Percentiles rank a stretch among this genome's conserved stretches.
phyloP scores from a whole-genome alignment of 2,888 invertebrate genomes.

The Orthonevra nobilis region DNA sequence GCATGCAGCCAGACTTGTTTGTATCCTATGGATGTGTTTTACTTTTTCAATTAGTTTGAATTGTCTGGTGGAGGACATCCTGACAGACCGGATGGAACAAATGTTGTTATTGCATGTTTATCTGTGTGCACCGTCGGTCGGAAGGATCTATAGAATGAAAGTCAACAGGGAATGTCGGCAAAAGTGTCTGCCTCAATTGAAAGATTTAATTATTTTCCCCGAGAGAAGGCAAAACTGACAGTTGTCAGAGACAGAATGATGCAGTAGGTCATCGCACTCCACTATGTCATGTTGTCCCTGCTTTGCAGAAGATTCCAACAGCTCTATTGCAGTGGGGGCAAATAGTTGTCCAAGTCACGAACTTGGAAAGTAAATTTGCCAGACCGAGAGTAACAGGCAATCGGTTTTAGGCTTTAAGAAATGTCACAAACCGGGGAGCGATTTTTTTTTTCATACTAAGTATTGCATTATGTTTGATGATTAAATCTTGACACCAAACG shows the following conservation, averaged over 20 bases:
- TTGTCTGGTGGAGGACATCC: conserved; percentile 30
- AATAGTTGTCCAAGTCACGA: too few species aligned
- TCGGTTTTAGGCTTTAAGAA: too few species aligned
- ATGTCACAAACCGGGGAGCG: too few species aligned
- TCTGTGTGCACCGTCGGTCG: conserved; percentile 33
- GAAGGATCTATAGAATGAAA: conserved; percentile 41
- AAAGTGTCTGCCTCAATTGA: conserved; percentile 55
- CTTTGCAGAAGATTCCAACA: too few species aligned
- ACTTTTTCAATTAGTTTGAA: conserved; percentile 62
- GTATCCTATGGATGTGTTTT: conserved; percentile 2
- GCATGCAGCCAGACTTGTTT: conserved; percentile 2
- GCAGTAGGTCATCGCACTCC: conserved; percentile 33
- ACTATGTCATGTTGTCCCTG: too few species aligned
- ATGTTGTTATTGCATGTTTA: conserved; percentile 62
- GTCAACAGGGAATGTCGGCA: conserved; percentile 41
- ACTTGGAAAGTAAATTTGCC: too few species aligned
- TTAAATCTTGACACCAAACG: too few species aligned
- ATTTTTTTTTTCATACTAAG: too few species aligned
- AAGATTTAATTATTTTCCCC: conserved; percentile 57
- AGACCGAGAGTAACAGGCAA: too few species aligned
- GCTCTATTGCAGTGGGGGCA: too few species aligned
- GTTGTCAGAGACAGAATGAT: conserved; percentile 48
- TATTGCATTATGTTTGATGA: too few species aligned
- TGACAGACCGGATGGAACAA: conserved; percentile 49
- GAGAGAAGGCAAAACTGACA: conserved; percentile 21